Evolutionary conservation across 2,113 vertebrate genomes (phyloP).

Genomic region (Gadus chalcogrammus): DNA sequence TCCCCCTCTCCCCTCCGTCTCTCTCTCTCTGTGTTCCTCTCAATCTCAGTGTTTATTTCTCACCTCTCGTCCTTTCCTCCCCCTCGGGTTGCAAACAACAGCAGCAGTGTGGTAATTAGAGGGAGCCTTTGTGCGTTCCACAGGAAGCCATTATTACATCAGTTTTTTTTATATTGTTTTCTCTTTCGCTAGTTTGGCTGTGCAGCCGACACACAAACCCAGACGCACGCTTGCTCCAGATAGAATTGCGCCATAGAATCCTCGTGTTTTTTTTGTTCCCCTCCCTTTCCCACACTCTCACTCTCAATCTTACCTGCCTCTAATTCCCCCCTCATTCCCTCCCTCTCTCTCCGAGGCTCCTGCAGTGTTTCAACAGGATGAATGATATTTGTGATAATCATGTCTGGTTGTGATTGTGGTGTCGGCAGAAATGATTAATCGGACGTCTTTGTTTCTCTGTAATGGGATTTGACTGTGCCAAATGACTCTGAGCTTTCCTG

Average conservation of each 20-base stretch:
- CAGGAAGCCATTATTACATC: not conserved
- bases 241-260: not conserved
- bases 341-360: not conserved
- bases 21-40: too few species aligned
- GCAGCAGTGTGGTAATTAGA: not conserved
- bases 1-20: too few species aligned
- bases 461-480: conserved; percentile 65
- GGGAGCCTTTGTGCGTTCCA: not conserved
- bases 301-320: conserved; percentile 3
- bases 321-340: not conserved
- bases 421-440: conserved; percentile 68
- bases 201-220: not conserved
- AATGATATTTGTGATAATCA: conserved; percentile 65
- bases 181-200: not conserved
- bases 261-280: too few species aligned
- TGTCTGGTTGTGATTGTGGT: conserved; percentile 68
- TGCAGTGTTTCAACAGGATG: conserved; percentile 52
- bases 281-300: not conserved
- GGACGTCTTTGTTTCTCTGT: conserved; percentile 66
- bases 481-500: conserved; percentile 49
- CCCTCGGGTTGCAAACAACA: not conserved
- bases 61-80: too few species aligned
- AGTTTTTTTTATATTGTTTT: too few species aligned
- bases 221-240: not conserved
- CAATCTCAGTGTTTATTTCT: too few species aligned